Percentiles rank a stretch among this genome's conserved stretches.
phyloP scores from a whole-genome alignment of 2,888 invertebrate species.

The Mantis religiosa region DNA sequence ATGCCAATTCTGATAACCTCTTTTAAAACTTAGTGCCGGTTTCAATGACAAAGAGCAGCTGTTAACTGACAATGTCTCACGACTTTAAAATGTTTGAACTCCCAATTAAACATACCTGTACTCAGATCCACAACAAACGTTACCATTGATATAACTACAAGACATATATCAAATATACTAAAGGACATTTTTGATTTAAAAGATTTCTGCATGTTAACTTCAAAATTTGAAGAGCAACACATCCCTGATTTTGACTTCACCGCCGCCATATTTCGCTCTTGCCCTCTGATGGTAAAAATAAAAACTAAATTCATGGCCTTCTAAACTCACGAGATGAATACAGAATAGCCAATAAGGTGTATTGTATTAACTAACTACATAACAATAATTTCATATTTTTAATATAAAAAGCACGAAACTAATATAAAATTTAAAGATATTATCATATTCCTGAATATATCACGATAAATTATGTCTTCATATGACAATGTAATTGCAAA shows the following conservation, averaged over 20 bases:
- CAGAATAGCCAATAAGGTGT: too few species aligned
- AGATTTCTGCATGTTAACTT: constrained; percentile 27
- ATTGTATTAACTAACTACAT: too few species aligned
- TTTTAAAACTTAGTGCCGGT: background rate
- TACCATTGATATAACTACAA: constrained; percentile 55
- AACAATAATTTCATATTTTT: too few species aligned
- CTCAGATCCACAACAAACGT: constrained; percentile 56
- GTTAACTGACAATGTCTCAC: background rate
- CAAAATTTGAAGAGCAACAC: constrained; percentile 17
- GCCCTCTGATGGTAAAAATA: constrained; percentile 16
- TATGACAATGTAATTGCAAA: too few species aligned
- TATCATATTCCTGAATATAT: too few species aligned
- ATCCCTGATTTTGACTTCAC: constrained; percentile 30
- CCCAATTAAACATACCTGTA: constrained; percentile 49
- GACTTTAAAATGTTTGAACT: constrained; percentile 1
- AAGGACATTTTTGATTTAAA: constrained; percentile 38
- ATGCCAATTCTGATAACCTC: background rate
- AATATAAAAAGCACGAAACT: too few species aligned
- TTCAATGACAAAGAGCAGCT: background rate
- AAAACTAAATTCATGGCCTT: constrained; percentile 2
- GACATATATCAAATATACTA: constrained; percentile 51
- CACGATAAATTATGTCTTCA: too few species aligned
- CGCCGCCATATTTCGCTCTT: constrained; percentile 30
- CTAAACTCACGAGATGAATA: background rate
- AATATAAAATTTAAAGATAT: too few species aligned